phyloP scores from a whole-genome alignment of 1,140 invertebrate species.

The Philopotamus ludificatus region DNA sequence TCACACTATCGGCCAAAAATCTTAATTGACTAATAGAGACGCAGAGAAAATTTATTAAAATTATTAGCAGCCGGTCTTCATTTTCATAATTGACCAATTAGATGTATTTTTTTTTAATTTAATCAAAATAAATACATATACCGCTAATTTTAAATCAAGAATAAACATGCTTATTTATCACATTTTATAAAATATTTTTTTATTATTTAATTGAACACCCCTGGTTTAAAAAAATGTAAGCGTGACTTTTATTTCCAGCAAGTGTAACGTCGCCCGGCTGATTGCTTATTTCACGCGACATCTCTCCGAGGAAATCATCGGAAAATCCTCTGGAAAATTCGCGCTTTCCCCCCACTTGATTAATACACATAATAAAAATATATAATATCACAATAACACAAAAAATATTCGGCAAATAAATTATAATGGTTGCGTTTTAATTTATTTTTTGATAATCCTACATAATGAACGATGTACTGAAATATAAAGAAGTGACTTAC shows the following conservation, averaged over 20 bases:
- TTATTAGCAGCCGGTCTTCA: too few species aligned
- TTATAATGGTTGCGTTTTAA: too few species aligned
- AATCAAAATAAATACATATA: too few species aligned
- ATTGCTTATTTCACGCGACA: slow-evolving; percentile 30
- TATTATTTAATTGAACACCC: background rate
- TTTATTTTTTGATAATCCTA: background rate
- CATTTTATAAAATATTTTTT: too few species aligned
- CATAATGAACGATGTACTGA: background rate
- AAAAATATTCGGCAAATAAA: slow-evolving; percentile 4
- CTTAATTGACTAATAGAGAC: too few species aligned
- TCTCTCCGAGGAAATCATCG: slow-evolving; percentile 29
- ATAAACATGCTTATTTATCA: too few species aligned
- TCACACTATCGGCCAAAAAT: too few species aligned
- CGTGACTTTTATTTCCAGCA: slow-evolving; percentile 14
- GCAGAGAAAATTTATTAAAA: too few species aligned
- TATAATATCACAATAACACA: background rate
- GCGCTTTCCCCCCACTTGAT: background rate
- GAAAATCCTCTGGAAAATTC: slow-evolving; percentile 20
- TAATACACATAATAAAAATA: background rate
- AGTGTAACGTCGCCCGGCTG: slow-evolving; percentile 4
- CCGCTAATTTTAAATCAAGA: too few species aligned
- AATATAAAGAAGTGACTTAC: background rate
- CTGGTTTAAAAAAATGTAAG: too few species aligned
- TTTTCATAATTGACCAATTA: too few species aligned
- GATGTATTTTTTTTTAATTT: too few species aligned